These are phyloP conservation scores for Cyprinodon diabolis DNA, from an alignment of 2,797 vertebrate genomes.

Conservation along the genomic window DNA sequence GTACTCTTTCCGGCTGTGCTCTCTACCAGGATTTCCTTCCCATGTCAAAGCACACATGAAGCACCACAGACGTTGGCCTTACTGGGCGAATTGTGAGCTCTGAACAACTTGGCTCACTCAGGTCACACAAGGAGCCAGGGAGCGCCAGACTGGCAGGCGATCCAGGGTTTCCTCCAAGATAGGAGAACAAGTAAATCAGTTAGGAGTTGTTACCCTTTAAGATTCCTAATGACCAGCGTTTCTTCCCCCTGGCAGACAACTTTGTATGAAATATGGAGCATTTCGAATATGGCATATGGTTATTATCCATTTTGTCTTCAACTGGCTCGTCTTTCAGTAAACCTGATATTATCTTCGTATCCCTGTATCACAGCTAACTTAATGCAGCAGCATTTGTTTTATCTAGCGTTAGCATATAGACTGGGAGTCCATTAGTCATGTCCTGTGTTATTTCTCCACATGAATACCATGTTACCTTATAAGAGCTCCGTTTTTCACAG, in stretches of 20 bases:
- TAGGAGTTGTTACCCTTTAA: slow-evolving; percentile 79
- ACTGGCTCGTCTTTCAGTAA: slow-evolving; percentile 72
- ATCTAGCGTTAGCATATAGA: slow-evolving; percentile 76
- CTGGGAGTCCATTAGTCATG: slow-evolving; percentile 71
- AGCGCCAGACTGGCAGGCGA: slow-evolving; percentile 88
- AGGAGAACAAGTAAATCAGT: slow-evolving; percentile 85
- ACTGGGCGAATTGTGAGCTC: slow-evolving; percentile 78
- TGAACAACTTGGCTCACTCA: slow-evolving; percentile 67
- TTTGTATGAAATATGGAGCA: slow-evolving; percentile 63
- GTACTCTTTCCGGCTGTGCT: slow-evolving; percentile 64
- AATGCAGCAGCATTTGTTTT: slow-evolving; percentile 69
- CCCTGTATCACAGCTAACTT: slow-evolving; percentile 69
- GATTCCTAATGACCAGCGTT: slow-evolving; percentile 75
- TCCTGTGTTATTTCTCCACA: slow-evolving; percentile 61
- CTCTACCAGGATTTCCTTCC: slow-evolving; percentile 82
- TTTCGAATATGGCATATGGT: slow-evolving; percentile 71
- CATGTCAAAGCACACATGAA: slow-evolving; percentile 69
- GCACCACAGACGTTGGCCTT: slow-evolving; percentile 66
- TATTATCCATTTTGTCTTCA: slow-evolving; percentile 74
- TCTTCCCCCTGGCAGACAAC: slow-evolving; percentile 50
- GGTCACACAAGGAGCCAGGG: slow-evolving; percentile 77
- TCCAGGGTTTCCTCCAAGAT: slow-evolving; percentile 83
- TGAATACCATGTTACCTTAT: slow-evolving; percentile 73
- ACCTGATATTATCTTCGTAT: slow-evolving; percentile 74
- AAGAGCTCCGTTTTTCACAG: slow-evolving; percentile 76